phyloP scores from a whole-genome alignment of 2,113 vertebrate genomes.

The Phylloscopus trochiloides region DNA sequence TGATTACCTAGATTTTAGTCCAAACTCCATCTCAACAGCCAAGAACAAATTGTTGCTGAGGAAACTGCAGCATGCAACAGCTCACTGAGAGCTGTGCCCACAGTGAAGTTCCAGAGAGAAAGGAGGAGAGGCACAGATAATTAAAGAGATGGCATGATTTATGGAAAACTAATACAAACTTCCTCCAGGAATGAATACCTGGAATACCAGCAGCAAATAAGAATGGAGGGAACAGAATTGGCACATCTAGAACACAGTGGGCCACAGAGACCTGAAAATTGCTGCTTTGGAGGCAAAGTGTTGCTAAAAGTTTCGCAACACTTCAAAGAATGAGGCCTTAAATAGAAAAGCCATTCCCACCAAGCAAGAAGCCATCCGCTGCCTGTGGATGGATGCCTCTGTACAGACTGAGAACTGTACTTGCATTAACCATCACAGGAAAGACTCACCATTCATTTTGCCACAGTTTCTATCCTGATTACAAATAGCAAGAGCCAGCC shows the following conservation, averaged over 20 bases:
- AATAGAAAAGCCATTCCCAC: not conserved
- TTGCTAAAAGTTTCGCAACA: not conserved
- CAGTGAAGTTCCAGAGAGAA: not conserved
- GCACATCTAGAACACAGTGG: accelerated
- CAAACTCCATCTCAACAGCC: not conserved
- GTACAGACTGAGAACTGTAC: not conserved
- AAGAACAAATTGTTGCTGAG: not conserved
- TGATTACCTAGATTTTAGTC: not conserved
- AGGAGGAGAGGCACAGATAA: not conserved
- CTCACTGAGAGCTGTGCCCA: not conserved
- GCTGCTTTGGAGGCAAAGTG: not conserved
- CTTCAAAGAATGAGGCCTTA: not conserved
- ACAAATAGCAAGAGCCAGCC: not conserved
- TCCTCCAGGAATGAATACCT: not conserved
- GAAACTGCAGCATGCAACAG: not conserved
- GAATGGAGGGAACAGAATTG: not conserved
- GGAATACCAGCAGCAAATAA: not conserved
- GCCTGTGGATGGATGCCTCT: not conserved
- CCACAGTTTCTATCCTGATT: not conserved
- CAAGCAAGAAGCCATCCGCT: not conserved
- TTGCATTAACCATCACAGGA: not conserved
- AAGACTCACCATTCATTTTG: not conserved
- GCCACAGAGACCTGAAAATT: not conserved
- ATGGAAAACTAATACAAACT: not conserved
- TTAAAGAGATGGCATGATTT: not conserved